Base-by-base conservation (phyloP, 2,888 invertebrate genomes). In the Pilophorus perplexus region DNA sequence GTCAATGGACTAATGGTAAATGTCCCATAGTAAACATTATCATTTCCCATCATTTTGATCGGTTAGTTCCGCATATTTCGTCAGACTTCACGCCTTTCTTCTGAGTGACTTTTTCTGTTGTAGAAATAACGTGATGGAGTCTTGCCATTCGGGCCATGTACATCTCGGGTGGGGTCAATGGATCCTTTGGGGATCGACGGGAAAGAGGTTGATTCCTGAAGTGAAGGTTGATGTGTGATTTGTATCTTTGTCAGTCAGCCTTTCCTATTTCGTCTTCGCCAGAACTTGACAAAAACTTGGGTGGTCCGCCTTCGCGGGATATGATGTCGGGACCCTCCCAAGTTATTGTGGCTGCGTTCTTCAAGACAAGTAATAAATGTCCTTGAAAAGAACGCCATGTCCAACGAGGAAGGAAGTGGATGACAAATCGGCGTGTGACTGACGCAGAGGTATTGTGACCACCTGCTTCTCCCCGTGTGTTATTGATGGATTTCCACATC, bases 381-480 rank as follows among this genome's bases (percentile, higher is more conserved):
- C 62, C 62, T 46, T 46, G 46, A 62, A 44, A 48, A 62, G 62
- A 62, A 62, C 40, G 59, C n/a, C 5, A 12, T 8, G 14, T 25
- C 22, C 44, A 25, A 48, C 44, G 46, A 62, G 48, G 46, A 62
- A 62, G 46, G 62, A 62, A 62, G 46, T 46, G 28, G 62, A 62
- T 62, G 62, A 62, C 62, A 62, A 62, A 62, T 62, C 62, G 62
- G 62, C 28, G 16, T 28, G 62, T 62, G 62, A 62, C 62, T 62
- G 62, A 62, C 62, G 46, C 28, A 38, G 27, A 44, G 62, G 62
- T 62, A 62, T 62, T 62, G 62, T 62, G 62, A 46, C 46, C 62
- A 62, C 62, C 62, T 62, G 62, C 62, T 62, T 62, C 62, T 18
- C 33, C 20, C 48, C 12, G 20, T n/a, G 18, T 38, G 62, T 62